Base-by-base conservation (phyloP, 2,888 invertebrate species). In the Pasiphila rectangulata region DNA sequence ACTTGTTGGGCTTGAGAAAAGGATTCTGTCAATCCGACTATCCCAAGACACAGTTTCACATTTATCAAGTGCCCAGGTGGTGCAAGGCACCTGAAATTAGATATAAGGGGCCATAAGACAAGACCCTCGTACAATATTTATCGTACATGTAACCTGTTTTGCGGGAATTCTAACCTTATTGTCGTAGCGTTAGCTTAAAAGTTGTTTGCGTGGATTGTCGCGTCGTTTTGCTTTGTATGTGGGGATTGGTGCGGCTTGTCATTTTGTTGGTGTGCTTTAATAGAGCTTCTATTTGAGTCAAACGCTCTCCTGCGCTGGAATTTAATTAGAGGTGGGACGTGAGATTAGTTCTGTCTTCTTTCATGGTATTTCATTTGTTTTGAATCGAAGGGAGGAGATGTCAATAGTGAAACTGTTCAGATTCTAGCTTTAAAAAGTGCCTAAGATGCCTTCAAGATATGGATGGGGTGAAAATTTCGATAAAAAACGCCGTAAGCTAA, bases 31-130 rank as follows among this genome's bases (percentile, higher is more conserved):
- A 45, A 56, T 61, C 59, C 59, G 58, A 56, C 57, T 32, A 57
- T 61, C 58, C 39, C 44, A 35, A 51, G 48, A 53, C 59, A 61
- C 58, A 63, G 60, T 50, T 45, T 42, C 41, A 46, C 56, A 69
- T 69, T 67, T 64, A 65, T 70, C 69, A 69, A 59, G 65, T 30
- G 55, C 63, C 61, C 71, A 72, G 71, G 71, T 72, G 71, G 54
- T 46, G 58, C 53, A 69, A 67, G 69, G 53, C 59, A 63, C 63
- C 71, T 70, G 63, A 69, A 61, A 66, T 70, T 68, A 66, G 57
- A 71, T 66, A 59, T 58, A 61, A 53, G 59, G 57, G 44, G 41
- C 60, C 59, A 61, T 59, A 62, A 41, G 45, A 57, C 56, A 50
- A 51, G 52, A 63, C 63, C 64, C 61, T 60, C 56, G 58, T 57